Evolutionary conservation across 2,888 invertebrate genomes (phyloP).

Genomic region (Neocrepidodera transversa): DNA sequence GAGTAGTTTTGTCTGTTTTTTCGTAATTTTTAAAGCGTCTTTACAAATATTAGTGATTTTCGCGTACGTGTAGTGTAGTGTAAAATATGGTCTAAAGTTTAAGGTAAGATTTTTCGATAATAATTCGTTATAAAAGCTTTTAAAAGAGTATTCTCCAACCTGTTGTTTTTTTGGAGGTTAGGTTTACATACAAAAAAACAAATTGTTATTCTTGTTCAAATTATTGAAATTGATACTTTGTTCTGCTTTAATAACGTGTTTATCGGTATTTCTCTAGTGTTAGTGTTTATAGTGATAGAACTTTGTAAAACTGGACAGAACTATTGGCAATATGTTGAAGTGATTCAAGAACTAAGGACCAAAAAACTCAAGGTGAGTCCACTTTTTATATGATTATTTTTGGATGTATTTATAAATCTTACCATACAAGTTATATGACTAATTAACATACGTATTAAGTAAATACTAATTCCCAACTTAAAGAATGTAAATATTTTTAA

Average conservation of each 20-base stretch:
- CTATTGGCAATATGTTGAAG: constrained; percentile 3
- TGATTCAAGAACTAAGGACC: not conserved
- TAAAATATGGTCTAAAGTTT: constrained; percentile 23
- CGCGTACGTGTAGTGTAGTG: constrained; percentile 23
- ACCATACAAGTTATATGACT: too few species aligned
- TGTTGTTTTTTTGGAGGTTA: constrained; percentile 39
- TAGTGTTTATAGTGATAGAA: not conserved
- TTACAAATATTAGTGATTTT: constrained; percentile 28
- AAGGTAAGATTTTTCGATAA: constrained; percentile 34
- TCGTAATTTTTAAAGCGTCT: constrained; percentile 31
- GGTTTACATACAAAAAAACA: constrained; percentile 25
- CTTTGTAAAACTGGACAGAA: not conserved
- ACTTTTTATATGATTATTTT: not conserved
- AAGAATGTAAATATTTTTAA: too few species aligned
- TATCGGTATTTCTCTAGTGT: constrained; percentile 2
- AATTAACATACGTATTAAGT: too few species aligned
- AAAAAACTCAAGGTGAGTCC: not conserved
- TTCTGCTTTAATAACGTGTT: not conserved
- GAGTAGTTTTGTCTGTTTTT: constrained; percentile 39
- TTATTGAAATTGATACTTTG: not conserved
- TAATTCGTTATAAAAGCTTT: not conserved
- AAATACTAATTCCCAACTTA: too few species aligned
- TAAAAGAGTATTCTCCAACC: constrained; percentile 26
- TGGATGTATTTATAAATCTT: too few species aligned
- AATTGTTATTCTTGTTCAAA: not conserved